Percentiles rank a stretch among this genome's conserved stretches.
phyloP scores from a whole-genome alignment of 2,113 vertebrate genomes.

The Ammospiza caudacuta region DNA sequence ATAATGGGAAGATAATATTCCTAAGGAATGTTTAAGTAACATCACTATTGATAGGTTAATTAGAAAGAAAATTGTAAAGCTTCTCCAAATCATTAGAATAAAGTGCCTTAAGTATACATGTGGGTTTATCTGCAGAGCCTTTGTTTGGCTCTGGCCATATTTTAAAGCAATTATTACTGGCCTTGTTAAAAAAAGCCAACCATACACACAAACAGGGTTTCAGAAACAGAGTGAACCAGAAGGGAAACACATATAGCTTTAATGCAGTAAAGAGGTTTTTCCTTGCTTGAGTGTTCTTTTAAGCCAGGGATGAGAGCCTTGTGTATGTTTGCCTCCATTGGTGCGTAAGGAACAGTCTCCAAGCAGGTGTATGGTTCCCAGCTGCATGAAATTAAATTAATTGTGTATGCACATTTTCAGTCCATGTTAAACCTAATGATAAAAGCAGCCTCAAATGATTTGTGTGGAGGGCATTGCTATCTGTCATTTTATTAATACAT shows the following conservation, averaged over 20 bases:
- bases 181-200: neutral
- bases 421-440: slow-evolving; percentile 36
- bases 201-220: neutral
- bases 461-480: slow-evolving; percentile 23
- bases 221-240: neutral
- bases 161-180: slow-evolving; percentile 33
- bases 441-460: slow-evolving; percentile 45
- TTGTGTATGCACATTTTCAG: neutral
- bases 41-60: slow-evolving; percentile 84
- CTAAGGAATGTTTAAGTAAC: slow-evolving; percentile 75
- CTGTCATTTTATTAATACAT: slow-evolving; percentile 49
- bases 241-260: neutral
- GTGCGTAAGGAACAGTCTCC: accelerated
- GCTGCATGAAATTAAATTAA: slow-evolving; percentile 27
- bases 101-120: slow-evolving; percentile 32
- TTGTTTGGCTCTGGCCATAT: neutral
- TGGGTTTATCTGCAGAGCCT: slow-evolving; percentile 8
- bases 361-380: neutral
- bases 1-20: slow-evolving; percentile 79
- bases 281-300: neutral
- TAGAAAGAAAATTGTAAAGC: slow-evolving; percentile 81
- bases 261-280: neutral
- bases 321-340: neutral
- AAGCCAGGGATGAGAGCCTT: neutral
- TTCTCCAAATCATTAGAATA: slow-evolving; percentile 64